Percentiles rank a stretch among this genome's conserved stretches.
These are phyloP conservation scores for Aleiodes sp. DNA, from an alignment of 1,140 invertebrate species.

Conservation along the genomic window DNA sequence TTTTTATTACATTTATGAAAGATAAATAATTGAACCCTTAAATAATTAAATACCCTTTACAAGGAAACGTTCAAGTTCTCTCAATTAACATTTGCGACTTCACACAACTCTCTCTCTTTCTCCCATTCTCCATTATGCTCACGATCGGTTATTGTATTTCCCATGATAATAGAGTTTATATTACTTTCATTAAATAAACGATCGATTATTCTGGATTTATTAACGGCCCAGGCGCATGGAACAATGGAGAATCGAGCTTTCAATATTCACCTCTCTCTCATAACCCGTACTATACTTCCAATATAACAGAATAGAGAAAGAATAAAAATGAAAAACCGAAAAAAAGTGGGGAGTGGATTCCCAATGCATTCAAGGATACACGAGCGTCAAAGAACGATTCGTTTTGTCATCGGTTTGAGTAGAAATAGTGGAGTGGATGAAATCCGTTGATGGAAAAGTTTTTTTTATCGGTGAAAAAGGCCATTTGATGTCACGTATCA, in stretches of 20 bases:
- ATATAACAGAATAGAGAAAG: too few relatives aligned
- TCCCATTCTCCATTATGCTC: too few relatives aligned
- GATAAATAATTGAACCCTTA: too few relatives aligned
- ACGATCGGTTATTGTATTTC: neutral
- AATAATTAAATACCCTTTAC: too few relatives aligned
- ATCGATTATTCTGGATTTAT: neutral
- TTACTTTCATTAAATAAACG: neutral
- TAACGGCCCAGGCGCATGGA: neutral
- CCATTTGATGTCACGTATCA: neutral
- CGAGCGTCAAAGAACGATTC: neutral
- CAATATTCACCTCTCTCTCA: neutral
- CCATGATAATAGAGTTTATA: neutral
- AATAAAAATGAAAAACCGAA: neutral
- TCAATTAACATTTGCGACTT: too few relatives aligned
- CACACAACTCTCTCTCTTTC: too few relatives aligned
- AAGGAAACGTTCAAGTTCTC: too few relatives aligned
- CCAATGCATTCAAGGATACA: too few relatives aligned
- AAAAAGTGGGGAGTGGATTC: neutral
- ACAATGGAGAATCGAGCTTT: neutral
- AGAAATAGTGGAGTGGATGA: neutral
- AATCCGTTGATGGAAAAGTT: neutral
- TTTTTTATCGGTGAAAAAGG: neutral
- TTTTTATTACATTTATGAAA: too few relatives aligned
- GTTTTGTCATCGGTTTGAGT: neutral
- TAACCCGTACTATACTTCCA: neutral